These are phyloP conservation scores for Anabacerthia variegaticeps DNA, from an alignment of 2,797 vertebrate species.

Conservation along the genomic window DNA sequence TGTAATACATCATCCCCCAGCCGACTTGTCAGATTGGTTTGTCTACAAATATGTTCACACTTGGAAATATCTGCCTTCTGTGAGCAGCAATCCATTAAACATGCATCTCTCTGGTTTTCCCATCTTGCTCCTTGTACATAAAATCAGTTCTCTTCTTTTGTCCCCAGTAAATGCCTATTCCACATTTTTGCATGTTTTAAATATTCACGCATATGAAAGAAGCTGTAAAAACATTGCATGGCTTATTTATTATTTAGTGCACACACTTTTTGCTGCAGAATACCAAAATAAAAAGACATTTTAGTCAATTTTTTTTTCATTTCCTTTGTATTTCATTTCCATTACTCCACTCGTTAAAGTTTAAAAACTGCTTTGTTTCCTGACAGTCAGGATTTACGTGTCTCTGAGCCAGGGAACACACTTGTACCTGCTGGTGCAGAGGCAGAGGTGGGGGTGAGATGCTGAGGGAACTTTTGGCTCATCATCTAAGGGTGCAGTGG, in stretches of 20 bases:
- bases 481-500: not conserved
- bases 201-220: constrained; percentile 85
- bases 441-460: not conserved
- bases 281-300: constrained; percentile 76
- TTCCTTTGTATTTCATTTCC: constrained; percentile 88
- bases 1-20: constrained; percentile 66
- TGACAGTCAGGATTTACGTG: constrained; percentile 79
- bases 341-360: constrained; percentile 96
- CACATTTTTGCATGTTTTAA: constrained; percentile 82
- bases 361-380: constrained; percentile 87
- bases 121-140: constrained; percentile 23
- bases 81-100: constrained; percentile 78
- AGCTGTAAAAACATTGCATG: constrained; percentile 83
- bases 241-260: constrained; percentile 93
- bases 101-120: constrained; percentile 68
- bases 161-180: constrained; percentile 74
- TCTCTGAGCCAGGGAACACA: constrained; percentile 72
- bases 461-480: constrained; percentile 29
- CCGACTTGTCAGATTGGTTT: constrained; percentile 80
- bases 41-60: constrained; percentile 77
- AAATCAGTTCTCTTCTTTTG: constrained; percentile 63
- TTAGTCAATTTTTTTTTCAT: constrained; percentile 60
- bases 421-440: constrained; percentile 70
- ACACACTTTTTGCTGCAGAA: constrained; percentile 65
- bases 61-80: constrained; percentile 72